Evolutionary conservation across 2,888 invertebrate species (phyloP), one percentile per base, ranked within the genome.

Genomic region (Mayetiola destructor): DNA sequence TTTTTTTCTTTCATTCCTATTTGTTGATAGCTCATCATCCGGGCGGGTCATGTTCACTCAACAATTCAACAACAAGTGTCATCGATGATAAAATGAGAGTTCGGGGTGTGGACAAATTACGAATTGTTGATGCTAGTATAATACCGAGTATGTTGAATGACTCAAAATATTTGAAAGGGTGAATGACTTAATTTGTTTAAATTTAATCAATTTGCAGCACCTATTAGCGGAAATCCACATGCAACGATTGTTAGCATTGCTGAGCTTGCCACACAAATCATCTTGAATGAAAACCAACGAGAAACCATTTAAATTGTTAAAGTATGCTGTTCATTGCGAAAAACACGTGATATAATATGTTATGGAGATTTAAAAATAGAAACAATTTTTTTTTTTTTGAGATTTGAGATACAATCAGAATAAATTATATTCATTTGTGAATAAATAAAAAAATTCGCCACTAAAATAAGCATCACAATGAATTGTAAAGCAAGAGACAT

Each of bases 81-180:
- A 12, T 39, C 16, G 30, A 36, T 30, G 8, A 4, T 16, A n/a
- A 12, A 2, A 56, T 70, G 48, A 85, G 85, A 62, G 80, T 85
- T 0, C 76, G 75, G 62, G 81, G 81, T 0, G 69, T 85, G 1
- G 72, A 76, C 1, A 77, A 80, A 21, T 66, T 90, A 4, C 75
- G 89, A 40, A 75, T 91, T 56, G 80, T 87, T 61, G 91, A 92
- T 69, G 86, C 87, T 3, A 88, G 89, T 64, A 77, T 89, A 1
- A 73, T 91, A 62, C 91, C 91, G 12, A n/a, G 48, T 48, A 5
- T 16, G 27, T 5, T 14, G 14, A 3, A n/a, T n/a, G n/a, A 4
- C 23, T 3, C 18, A 42, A 23, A 21, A 23, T 42, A 14, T 37
- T 4, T 37, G 8, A 37, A n/a, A 4, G 2, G n/a, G 21, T 10